Base-by-base conservation (phyloP, 2,888 invertebrate species). In the Microplitis deprimator region DNA sequence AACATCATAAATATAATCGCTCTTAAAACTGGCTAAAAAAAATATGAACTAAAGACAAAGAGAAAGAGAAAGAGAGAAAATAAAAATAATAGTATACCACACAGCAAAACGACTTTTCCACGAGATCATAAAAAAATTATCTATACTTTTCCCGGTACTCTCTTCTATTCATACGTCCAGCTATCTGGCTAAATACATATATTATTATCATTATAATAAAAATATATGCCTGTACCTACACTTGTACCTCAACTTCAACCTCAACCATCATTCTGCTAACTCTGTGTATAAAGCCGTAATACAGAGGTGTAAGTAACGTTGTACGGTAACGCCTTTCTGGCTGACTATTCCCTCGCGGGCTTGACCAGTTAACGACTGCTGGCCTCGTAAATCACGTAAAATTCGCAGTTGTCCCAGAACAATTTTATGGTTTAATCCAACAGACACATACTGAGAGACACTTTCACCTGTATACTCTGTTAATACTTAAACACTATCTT, bases 381-480 rank as follows among this genome's bases (percentile, higher is more conserved):
- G 65, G 60, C 59, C 74, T 84, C 84, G 83, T 85, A 85, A 85
- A 85, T 85, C 85, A 85, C 79, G 69, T 50, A 80, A 81, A 84
- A 84, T 83, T 81, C 81, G 82, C 79, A 77, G 77, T 79, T 81
- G 80, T 83, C 81, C 82, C 82, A 79, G 82, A 80, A 82, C 84
- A 84, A 84, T 85, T 85, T 85, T 85, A 85, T 84, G 85, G 85
- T 85, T 85, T 84, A 84, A 85, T 85, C 83, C 83, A 71, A 81
- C 79, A 80, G 79, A 84, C 81, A 83, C 81, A 83, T 81, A 82
- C 67, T 68, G 67, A 74, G 67, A 17, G 74, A 74, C 74, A 50
- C 59, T 59, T 67, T 74, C 74, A 68, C 74, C 65, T 65, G 13
- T 50, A 50, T 50, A 13, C 50, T 50, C 50, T 5, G 50, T 50